A percentile compares a stretch with the other conserved stretches of the same genome.
These are phyloP conservation scores for Chaetodon auriga DNA, from an alignment of 2,113 vertebrate species.

Conservation along the genomic window DNA sequence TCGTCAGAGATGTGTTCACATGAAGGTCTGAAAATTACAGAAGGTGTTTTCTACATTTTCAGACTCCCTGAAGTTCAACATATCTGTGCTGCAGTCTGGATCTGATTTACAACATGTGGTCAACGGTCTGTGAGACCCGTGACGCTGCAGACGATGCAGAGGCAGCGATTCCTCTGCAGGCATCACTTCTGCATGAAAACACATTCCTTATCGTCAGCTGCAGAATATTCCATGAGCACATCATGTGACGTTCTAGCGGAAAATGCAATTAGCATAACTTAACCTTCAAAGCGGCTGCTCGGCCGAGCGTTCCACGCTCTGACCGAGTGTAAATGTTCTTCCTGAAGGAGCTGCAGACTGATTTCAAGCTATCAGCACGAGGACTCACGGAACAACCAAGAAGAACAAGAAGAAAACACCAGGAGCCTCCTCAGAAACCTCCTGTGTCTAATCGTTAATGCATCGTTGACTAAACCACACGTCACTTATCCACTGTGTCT, in stretches of 20 bases:
- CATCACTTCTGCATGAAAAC: slow-evolving; percentile 15
- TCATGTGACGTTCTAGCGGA: not conserved
- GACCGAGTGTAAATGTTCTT: not conserved
- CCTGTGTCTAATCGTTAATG: too few relatives aligned
- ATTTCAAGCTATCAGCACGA: not conserved
- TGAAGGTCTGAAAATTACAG: too few relatives aligned
- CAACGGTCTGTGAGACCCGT: too few relatives aligned
- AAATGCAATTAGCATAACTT: slow-evolving; percentile 44
- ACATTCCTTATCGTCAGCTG: not conserved
- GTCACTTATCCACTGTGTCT: too few relatives aligned
- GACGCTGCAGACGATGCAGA: not conserved
- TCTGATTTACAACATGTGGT: not conserved
- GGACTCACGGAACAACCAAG: not conserved
- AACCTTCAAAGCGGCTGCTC: slow-evolving; percentile 12
- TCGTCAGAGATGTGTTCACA: too few relatives aligned
- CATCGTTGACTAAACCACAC: too few relatives aligned
- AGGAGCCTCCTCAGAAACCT: too few relatives aligned
- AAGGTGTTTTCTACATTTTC: too few relatives aligned
- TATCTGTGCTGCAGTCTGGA: not conserved
- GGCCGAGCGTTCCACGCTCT: not conserved
- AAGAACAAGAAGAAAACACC: too few relatives aligned
- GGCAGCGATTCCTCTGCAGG: not conserved
- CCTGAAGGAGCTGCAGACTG: not conserved
- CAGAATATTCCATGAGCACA: not conserved
- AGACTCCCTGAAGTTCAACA: not conserved